phyloP scores from a whole-genome alignment of 2,888 invertebrate genomes.

The Blastobasis adustella region DNA sequence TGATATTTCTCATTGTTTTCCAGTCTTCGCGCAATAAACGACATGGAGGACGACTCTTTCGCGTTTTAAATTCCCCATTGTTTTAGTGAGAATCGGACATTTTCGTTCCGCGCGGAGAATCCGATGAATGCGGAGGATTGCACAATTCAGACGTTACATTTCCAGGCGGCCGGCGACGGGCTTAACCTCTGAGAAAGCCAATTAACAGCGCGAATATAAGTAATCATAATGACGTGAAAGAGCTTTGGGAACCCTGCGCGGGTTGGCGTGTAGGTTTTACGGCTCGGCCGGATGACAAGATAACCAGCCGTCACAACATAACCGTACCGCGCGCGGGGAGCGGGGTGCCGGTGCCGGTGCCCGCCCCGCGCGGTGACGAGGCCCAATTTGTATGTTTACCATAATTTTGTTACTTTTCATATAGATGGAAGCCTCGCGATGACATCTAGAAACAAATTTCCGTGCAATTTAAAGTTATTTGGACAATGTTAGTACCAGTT shows the following conservation, averaged over 20 bases:
- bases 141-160: slow-evolving; percentile 35
- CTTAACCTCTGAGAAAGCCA: slow-evolving; percentile 45
- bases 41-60: slow-evolving; percentile 18
- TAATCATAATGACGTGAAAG: slow-evolving; percentile 30
- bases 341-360: slow-evolving; percentile 28
- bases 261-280: slow-evolving; percentile 17
- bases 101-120: slow-evolving; percentile 38
- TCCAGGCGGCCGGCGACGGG: slow-evolving; percentile 27
- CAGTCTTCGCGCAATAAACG: slow-evolving; percentile 31
- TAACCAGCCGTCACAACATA: slow-evolving; percentile 61
- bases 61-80: slow-evolving; percentile 39
- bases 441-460: neutral
- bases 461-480: neutral
- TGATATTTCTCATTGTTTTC: slow-evolving; percentile 28
- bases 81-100: slow-evolving; percentile 37
- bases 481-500: neutral
- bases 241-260: slow-evolving; percentile 34
- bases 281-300: slow-evolving; percentile 43
- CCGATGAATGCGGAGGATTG: slow-evolving; percentile 36
- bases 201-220: slow-evolving; percentile 34
- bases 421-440: too few species aligned
- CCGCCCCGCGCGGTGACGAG: slow-evolving; percentile 36
- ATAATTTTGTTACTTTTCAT: too few species aligned
- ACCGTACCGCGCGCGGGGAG: slow-evolving; percentile 40
- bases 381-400: slow-evolving; percentile 17